Base-by-base conservation (phyloP, 2,797 vertebrate species). In the Chiroxiphia lanceolata region DNA sequence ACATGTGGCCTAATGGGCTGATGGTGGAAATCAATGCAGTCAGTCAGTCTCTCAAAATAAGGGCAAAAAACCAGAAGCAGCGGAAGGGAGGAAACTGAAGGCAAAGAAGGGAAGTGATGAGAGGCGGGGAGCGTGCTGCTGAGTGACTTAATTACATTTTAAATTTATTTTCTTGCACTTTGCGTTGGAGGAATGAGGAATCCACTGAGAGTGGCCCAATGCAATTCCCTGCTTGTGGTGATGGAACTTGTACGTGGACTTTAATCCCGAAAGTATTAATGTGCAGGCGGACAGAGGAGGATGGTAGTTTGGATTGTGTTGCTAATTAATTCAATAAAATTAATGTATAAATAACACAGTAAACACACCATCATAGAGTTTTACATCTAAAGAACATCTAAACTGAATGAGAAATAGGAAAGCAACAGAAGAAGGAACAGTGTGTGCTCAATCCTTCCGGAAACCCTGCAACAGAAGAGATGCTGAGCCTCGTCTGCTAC, bases 61-160 rank as follows among this genome's bases (percentile, higher is more conserved):
- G 27, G 48, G 68, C 42, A 74, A 79, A 83, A 91, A 42, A 10
- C 0, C 26, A 84, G 80, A 86, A 56, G 56, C 0, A 0, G 36
- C 1, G 0, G 70, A 94, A 96, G 38, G 42, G 53, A 91, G 13
- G 20, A 13, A 94, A 84, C 60, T 6, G 15, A 74, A 53, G 75
- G 69, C 82, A 74, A 68, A 27, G 27, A 81, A 75, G 10, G 70
- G 88, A 93, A 96, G 74, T 47, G 87, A 83, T 70, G 45, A 95
- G 65, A 74, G 33, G 29, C 85, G 19, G 29, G 47, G 15, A 86
- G 36, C 0, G 0, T 0, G 2, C 38, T 74, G 67, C 33, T 81
- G 76, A 88, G 57, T 57, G 48, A 95, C 77, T 94, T 79, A 60
- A 78, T 48, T 31, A 44, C 3, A 13, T 81, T 94, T 93, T 77